Conservation (phyloP, 2,888 invertebrate species). For the Eristalis intricaria region DNA sequence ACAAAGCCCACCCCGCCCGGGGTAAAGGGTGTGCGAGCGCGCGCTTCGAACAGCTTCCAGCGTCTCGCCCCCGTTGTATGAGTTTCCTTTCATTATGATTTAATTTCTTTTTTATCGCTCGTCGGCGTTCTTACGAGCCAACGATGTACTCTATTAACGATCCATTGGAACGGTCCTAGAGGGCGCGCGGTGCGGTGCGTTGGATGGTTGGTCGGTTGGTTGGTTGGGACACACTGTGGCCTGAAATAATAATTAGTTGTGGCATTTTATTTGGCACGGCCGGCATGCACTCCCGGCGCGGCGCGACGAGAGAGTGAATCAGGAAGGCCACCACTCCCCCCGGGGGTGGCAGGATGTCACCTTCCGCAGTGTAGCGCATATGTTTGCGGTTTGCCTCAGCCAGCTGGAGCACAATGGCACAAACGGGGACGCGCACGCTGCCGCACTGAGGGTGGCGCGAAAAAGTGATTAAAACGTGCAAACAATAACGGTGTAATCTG, state of each 20-base stretch:
- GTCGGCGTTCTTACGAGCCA: constrained; percentile 52
- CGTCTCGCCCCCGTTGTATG: not conserved
- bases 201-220: too few species aligned
- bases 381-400: constrained; percentile 40
- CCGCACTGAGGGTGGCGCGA: not conserved
- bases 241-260: constrained; percentile 64
- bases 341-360: not conserved
- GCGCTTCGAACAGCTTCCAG: not conserved
- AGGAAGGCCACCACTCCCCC: not conserved
- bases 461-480: constrained; percentile 50
- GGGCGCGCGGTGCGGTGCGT: not conserved
- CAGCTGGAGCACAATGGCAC: not conserved
- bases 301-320: not conserved
- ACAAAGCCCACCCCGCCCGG: not conserved
- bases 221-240: constrained; percentile 31
- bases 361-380: constrained; percentile 21
- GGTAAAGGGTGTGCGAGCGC: not conserved
- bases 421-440: not conserved
- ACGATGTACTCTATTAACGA: constrained; percentile 49
- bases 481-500: constrained; percentile 57
- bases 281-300: not conserved
- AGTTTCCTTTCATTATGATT: constrained; percentile 35
- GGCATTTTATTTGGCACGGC: constrained; percentile 24
- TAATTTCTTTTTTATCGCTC: constrained; percentile 23
- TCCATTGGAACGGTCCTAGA: constrained; percentile 36